These are phyloP conservation scores for Stenopsyche tienmushanensis DNA, from an alignment of 1,140 invertebrate species.

Conservation along the genomic window DNA sequence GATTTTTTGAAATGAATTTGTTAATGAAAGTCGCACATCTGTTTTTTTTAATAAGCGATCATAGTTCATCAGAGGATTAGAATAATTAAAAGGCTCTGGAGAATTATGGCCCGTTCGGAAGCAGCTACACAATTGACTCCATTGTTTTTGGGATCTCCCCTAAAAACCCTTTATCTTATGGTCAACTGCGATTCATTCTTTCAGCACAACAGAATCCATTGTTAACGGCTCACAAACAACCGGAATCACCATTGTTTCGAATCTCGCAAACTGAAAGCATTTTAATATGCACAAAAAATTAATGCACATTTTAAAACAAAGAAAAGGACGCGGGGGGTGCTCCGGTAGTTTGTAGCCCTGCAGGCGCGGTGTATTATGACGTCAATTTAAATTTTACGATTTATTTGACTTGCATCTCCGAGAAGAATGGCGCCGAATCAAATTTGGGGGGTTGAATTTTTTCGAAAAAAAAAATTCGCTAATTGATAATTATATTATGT, in stretches of 20 bases:
- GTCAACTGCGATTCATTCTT: neutral
- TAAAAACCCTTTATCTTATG: neutral
- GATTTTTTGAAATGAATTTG: too few relatives aligned
- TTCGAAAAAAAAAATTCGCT: too few relatives aligned
- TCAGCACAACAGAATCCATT: neutral
- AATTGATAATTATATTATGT: too few relatives aligned
- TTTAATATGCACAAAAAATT: neutral
- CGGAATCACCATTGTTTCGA: neutral
- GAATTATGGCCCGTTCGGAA: neutral
- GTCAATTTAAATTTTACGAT: too few relatives aligned
- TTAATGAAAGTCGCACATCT: too few relatives aligned
- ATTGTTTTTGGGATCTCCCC: neutral
- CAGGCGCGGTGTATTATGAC: too few relatives aligned
- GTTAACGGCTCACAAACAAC: neutral
- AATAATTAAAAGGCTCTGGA: constrained; percentile 1
- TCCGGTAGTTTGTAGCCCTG: too few relatives aligned
- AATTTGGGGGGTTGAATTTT: too few relatives aligned
- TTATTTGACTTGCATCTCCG: too few relatives aligned
- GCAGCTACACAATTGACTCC: neutral
- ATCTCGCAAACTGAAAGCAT: neutral
- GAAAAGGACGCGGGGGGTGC: neutral
- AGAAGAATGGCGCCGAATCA: too few relatives aligned
- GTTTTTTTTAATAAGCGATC: too few relatives aligned
- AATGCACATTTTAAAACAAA: neutral
- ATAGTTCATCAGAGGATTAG: constrained; percentile 7